A percentile compares a stretch with the other conserved stretches of the same genome.
These are phyloP conservation scores for Litoditis marina DNA, from an alignment of 2,888 invertebrate species.

Conservation along the genomic window DNA sequence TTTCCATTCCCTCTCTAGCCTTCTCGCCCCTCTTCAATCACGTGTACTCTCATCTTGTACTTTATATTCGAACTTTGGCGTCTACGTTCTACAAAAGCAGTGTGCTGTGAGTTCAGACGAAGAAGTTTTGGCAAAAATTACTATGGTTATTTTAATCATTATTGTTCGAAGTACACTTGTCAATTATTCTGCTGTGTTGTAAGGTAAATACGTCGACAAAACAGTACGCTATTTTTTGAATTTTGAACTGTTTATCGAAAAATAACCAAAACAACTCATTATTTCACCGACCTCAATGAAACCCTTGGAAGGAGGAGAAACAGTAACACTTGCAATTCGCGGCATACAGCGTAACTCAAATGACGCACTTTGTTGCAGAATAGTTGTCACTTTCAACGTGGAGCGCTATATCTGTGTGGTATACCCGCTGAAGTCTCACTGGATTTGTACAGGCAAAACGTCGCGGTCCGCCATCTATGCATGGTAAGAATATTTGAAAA, in stretches of 20 bases:
- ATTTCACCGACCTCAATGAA: neutral
- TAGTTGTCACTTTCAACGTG: conserved; percentile 61
- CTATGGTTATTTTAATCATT: too few relatives aligned
- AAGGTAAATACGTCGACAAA: too few relatives aligned
- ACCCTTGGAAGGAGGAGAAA: neutral
- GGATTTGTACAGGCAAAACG: conserved; percentile 49
- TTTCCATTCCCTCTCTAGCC: conserved; percentile 45
- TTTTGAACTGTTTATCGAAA: too few relatives aligned
- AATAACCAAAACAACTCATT: too few relatives aligned
- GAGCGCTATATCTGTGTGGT: conserved; percentile 62
- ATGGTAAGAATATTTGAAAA: too few relatives aligned
- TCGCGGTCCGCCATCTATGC: conserved; percentile 42
- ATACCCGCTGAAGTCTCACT: conserved; percentile 54
- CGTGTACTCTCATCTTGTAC: conserved; percentile 47
- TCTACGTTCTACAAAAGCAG: conserved; percentile 61
- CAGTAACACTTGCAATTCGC: neutral
- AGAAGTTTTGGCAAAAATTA: too few relatives aligned
- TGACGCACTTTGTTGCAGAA: conserved; percentile 36
- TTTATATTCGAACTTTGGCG: conserved; percentile 58
- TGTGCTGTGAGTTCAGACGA: conserved; percentile 59
- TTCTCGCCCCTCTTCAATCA: conserved; percentile 42
- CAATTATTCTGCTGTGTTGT: too few relatives aligned
- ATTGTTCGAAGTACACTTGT: too few relatives aligned
- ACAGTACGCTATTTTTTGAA: too few relatives aligned
- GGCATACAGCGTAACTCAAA: neutral